A percentile compares a stretch with the other conserved stretches of the same genome.
Evolutionary conservation across 1,140 invertebrate species (phyloP).

Genomic region (Babylonia areolata): DNA sequence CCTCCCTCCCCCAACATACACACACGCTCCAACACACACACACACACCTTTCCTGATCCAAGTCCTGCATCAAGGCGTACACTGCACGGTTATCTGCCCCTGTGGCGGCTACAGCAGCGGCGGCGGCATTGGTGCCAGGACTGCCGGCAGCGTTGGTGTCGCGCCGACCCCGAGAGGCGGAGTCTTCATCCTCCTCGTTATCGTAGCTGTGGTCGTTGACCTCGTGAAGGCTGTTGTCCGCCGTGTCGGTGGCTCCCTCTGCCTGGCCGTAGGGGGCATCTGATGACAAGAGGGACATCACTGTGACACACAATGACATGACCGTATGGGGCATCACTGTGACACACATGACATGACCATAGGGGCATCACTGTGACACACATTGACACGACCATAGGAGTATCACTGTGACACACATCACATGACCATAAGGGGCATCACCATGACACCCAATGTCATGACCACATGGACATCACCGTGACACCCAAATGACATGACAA

Average conservation of each 20-base stretch:
- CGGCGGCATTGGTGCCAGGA: background rate
- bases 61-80: conserved; percentile 44
- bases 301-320: background rate
- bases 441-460: too few relatives aligned
- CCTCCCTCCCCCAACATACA: too few relatives aligned
- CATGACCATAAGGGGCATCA: too few relatives aligned
- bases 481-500: too few relatives aligned
- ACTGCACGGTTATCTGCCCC: conserved; percentile 35
- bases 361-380: too few relatives aligned
- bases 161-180: too few relatives aligned
- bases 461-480: too few relatives aligned
- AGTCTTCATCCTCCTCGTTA: background rate
- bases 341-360: too few relatives aligned
- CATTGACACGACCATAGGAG: too few relatives aligned
- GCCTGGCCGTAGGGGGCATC: conserved; percentile 5
- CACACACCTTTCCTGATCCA: conserved; percentile 45
- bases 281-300: background rate
- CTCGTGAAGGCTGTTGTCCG: conserved; percentile 17
- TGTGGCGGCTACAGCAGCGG: background rate
- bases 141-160: conserved; percentile 2
- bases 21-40: too few relatives aligned
- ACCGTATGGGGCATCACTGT: too few relatives aligned
- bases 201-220: conserved; percentile 25
- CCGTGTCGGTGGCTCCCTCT: background rate
- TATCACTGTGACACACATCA: too few relatives aligned